A percentile compares a stretch with the other conserved stretches of the same genome.
Evolutionary conservation across 2,888 invertebrate genomes (phyloP).

Genomic region (Nymphalis c-album): DNA sequence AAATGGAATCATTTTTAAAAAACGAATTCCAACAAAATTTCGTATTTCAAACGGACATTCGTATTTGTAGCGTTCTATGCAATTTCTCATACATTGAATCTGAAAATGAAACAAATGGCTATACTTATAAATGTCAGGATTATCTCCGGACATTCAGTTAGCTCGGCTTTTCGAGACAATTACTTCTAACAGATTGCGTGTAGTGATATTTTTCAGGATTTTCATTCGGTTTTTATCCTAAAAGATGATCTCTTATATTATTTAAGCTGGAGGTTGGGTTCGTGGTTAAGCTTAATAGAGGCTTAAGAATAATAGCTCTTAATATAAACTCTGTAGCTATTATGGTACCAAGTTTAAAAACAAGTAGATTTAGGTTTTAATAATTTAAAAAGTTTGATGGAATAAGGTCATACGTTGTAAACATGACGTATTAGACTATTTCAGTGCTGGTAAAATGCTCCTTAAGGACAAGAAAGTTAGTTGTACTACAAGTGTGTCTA

Average conservation of each 20-base stretch:
- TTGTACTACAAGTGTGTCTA: no score
- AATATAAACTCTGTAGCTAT: no score
- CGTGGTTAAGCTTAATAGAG: background rate
- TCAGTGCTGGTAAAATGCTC: no score
- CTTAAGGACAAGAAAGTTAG: no score
- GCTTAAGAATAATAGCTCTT: no score
- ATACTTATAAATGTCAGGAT: conserved; percentile 32
- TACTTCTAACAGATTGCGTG: conserved; percentile 2
- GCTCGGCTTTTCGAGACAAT: conserved; percentile 10
- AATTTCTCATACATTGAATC: conserved; percentile 28
- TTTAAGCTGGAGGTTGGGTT: background rate
- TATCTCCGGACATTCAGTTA: conserved; percentile 30
- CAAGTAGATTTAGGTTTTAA: no score
- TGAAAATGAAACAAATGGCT: conserved; percentile 23
- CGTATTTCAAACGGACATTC: background rate
- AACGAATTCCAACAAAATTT: background rate
- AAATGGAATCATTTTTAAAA: background rate
- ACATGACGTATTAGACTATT: no score
- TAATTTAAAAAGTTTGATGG: no score
- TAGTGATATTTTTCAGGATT: conserved; percentile 11
- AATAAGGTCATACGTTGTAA: no score
- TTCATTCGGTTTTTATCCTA: background rate
- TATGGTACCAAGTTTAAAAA: no score
- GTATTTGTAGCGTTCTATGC: conserved; percentile 17
- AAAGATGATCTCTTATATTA: background rate